Evolutionary conservation across 2,797 vertebrate species (phyloP), one percentile per base, ranked within the genome.

Genomic region (Gallinago solitaria): DNA sequence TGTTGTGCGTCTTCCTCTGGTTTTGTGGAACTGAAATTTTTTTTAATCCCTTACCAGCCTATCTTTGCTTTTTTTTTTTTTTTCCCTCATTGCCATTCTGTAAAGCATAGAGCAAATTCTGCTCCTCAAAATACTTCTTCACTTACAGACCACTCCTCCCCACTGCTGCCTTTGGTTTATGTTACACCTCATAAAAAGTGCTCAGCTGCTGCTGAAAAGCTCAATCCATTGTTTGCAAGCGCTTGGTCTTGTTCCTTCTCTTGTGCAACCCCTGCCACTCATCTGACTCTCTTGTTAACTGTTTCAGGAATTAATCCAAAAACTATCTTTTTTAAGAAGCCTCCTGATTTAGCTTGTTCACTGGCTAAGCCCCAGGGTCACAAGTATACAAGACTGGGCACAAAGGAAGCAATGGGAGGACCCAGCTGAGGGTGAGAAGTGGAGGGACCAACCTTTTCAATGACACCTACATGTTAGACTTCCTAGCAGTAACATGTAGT

Each of bases 351-450:
- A 67, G 45, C 28, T 60, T 60, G 30, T 17, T 67, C 6, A 10
- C 51, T 65, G 47, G 16, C 68, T 41, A 87, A 53, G 43, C 6
- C 30, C 27, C 30, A 5, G 32, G 6, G 17, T 67, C 20, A 69
- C 35, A 19, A 0, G 0, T 12, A 10, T 7, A 33, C 15, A 48
- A 54, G 28, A 25, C 15, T 0, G 0, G 6, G 27, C 24, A 33
- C 39, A 90, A 65, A 75, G 11, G 12, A 47, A 74, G 24, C 53
- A 74, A 39, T 16, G 13, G 59, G 30, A 91, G 17, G 3, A 53
- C 28, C 65, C 25, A 14, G 12, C 21, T 45, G 48, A 56, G 30
- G 15, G 19, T 37, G 33, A 45, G 67, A 81, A 78, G 54, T 16
- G 28, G 50, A 93, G 23, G 9, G 14, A 75, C 14, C 33, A 47